Evolutionary conservation across 2,888 invertebrate genomes (phyloP).

Genomic region (Zele albiditarsus): DNA sequence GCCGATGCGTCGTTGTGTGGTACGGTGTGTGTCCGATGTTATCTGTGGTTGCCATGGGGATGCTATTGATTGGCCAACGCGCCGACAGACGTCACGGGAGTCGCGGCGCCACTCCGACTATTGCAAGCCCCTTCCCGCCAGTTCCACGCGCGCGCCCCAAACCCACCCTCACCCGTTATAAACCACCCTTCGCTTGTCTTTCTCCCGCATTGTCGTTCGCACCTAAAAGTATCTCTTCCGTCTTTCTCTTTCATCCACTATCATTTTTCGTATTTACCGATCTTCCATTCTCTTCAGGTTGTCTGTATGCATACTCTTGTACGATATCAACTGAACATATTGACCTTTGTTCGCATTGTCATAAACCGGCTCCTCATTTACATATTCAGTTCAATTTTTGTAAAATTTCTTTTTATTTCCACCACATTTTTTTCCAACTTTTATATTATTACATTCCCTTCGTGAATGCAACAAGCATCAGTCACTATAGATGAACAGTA

Average conservation of each 20-base stretch:
- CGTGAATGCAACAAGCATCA: neutral
- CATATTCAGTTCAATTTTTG: too few species aligned
- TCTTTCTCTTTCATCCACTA: constrained; percentile 32
- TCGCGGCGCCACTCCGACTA: constrained; percentile 75
- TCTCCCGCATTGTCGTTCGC: constrained; percentile 27
- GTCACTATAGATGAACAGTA: neutral
- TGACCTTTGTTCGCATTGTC: too few species aligned
- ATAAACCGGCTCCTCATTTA: too few species aligned
- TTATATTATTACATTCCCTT: neutral
- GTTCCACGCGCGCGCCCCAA: constrained; percentile 43
- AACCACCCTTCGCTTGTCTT: constrained; percentile 46
- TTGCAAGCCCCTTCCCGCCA: constrained; percentile 71
- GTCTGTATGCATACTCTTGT: neutral
- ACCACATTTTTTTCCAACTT: neutral
- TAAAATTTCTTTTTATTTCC: too few species aligned
- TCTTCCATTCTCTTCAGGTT: neutral
- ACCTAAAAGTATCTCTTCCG: constrained; percentile 20
- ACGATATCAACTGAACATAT: too few species aligned
- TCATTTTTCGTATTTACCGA: constrained; percentile 24
- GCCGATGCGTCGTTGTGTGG: constrained; percentile 56
- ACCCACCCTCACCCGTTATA: constrained; percentile 41
- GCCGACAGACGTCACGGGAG: constrained; percentile 75
- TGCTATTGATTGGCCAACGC: constrained; percentile 73
- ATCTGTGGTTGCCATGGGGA: constrained; percentile 74
- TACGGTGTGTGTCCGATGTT: constrained; percentile 72